Conservation (phyloP, 2,113 vertebrate species). For the Alligator mississippiensis region DNA sequence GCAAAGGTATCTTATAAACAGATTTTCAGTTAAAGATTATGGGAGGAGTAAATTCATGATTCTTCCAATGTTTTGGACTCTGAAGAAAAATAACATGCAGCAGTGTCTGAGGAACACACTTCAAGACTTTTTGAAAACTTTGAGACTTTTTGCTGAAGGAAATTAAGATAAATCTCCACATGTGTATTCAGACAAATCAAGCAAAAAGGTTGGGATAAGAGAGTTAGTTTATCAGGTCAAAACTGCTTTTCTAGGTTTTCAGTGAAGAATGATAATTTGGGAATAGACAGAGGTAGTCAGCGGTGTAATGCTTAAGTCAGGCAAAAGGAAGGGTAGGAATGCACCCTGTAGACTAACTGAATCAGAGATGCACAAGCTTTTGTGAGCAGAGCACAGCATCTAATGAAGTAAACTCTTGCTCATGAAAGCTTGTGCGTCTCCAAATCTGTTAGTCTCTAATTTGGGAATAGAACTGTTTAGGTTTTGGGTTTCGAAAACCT, state of each 20-base stretch:
- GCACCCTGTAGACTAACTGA: too few relatives aligned
- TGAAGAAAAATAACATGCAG: neutral
- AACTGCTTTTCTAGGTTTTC: too few relatives aligned
- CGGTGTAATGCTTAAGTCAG: neutral
- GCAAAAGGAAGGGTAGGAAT: neutral
- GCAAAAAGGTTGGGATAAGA: neutral
- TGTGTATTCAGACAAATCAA: neutral
- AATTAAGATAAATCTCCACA: neutral
- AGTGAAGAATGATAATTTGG: too few relatives aligned
- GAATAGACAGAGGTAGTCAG: too few relatives aligned
- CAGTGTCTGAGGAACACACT: neutral
- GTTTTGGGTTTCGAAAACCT: neutral
- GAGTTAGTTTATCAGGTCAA: neutral
- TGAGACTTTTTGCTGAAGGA: neutral
- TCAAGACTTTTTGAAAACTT: neutral
- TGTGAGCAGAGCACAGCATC: too few relatives aligned
- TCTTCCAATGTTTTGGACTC: neutral
- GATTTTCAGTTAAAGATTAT: neutral
- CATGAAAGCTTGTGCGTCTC: too few relatives aligned
- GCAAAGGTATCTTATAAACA: neutral
- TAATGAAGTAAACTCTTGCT: too few relatives aligned
- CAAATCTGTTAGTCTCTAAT: too few relatives aligned
- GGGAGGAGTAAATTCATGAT: neutral
- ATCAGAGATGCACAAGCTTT: too few relatives aligned
- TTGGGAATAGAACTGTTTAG: neutral